These are phyloP conservation scores for Chelonus formosanus DNA, from an alignment of 2,888 invertebrate genomes.

Conservation along the genomic window DNA sequence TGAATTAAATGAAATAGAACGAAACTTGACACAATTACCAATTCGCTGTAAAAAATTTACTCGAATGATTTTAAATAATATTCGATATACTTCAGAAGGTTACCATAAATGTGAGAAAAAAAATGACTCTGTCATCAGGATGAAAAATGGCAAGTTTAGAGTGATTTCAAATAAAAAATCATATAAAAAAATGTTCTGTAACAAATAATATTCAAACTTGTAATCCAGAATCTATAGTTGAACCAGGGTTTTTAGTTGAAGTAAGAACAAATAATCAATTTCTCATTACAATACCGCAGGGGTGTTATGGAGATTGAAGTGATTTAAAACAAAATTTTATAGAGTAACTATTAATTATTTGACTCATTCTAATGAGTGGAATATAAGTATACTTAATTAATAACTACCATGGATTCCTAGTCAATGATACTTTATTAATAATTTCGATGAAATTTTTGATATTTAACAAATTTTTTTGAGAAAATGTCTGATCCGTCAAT, in stretches of 20 bases:
- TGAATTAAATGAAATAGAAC: constrained; percentile 2
- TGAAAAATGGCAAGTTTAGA: neutral
- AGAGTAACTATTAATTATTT: too few species aligned
- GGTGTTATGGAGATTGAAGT: constrained; percentile 17
- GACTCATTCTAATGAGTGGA: too few species aligned
- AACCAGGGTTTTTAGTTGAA: constrained; percentile 6
- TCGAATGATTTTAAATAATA: neutral
- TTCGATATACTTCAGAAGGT: neutral
- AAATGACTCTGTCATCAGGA: neutral
- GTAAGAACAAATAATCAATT: constrained; percentile 18
- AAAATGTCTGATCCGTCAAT: too few species aligned
- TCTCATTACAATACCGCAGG: neutral
- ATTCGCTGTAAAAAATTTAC: neutral
- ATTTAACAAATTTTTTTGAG: too few species aligned
- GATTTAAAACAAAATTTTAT: too few species aligned
- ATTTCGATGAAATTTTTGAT: too few species aligned
- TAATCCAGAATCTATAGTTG: constrained; percentile 11
- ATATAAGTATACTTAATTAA: too few species aligned
- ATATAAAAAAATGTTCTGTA: constrained; percentile 17
- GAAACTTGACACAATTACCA: too few species aligned
- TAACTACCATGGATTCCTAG: too few species aligned
- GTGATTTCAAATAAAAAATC: neutral
- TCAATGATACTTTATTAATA: too few species aligned
- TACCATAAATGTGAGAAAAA: neutral
- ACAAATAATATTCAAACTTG: constrained; percentile 19